Conservation (phyloP, 2,888 invertebrate species). For the Boloria selene region DNA sequence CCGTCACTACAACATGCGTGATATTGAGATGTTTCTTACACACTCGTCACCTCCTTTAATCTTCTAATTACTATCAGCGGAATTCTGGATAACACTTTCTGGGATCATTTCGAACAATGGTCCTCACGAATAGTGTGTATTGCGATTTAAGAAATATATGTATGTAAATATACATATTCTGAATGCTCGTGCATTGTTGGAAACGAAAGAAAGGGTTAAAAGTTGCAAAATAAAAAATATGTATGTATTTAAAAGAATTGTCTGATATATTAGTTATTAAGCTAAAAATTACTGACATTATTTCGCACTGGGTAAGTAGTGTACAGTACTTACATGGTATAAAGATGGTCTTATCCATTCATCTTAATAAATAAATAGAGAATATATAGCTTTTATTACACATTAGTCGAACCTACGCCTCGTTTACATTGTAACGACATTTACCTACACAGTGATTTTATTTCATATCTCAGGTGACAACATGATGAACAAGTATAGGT, state of each 20-base stretch:
- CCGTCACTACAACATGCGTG: slow-evolving; percentile 51
- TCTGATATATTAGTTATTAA: not conserved
- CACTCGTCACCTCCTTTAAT: slow-evolving; percentile 60
- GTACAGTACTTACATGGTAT: too few species aligned
- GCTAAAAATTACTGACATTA: too few species aligned
- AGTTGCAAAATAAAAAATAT: not conserved
- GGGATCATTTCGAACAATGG: slow-evolving; percentile 38
- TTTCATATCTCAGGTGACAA: not conserved
- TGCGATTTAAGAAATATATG: slow-evolving; percentile 10
- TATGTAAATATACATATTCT: not conserved
- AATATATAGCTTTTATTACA: too few species aligned
- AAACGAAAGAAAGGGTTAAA: not conserved
- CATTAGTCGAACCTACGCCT: too few species aligned
- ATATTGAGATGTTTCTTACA: slow-evolving; percentile 46
- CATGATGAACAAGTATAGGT: not conserved
- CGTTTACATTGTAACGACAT: not conserved
- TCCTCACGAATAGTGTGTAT: slow-evolving; percentile 14
- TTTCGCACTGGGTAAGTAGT: too few species aligned
- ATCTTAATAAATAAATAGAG: too few species aligned
- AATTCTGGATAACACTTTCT: slow-evolving; percentile 43
- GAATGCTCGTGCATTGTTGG: not conserved
- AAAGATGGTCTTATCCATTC: too few species aligned
- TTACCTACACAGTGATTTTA: not conserved
- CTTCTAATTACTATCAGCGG: slow-evolving; percentile 62
- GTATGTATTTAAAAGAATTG: not conserved